Percentiles rank a stretch among this genome's conserved stretches.
Evolutionary conservation across 2,888 invertebrate species (phyloP).

Genomic region (Meandrusa payeni): DNA sequence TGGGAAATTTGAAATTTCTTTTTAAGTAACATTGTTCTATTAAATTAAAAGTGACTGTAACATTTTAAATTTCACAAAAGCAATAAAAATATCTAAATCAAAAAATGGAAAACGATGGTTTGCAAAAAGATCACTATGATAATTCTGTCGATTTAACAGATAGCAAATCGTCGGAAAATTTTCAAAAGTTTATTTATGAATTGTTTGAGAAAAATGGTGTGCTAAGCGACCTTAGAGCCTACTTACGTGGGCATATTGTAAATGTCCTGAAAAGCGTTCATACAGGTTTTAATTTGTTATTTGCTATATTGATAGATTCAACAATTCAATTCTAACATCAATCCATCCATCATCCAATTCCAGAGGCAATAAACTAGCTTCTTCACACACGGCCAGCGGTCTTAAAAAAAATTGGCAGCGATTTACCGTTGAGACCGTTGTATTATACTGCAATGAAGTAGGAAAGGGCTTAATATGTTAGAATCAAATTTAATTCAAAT

Average conservation of each 20-base stretch:
- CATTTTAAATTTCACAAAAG: conserved; percentile 2
- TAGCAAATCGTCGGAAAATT: conserved; percentile 65
- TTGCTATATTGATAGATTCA: too few relatives aligned
- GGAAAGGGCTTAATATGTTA: too few relatives aligned
- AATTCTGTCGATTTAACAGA: conserved; percentile 31
- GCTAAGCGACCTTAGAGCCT: conserved; percentile 78
- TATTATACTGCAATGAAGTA: too few relatives aligned
- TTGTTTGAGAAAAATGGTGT: conserved; percentile 83
- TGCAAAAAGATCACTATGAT: conserved; percentile 27
- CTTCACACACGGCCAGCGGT: too few relatives aligned
- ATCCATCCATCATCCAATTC: too few relatives aligned
- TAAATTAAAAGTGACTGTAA: conserved; percentile 31
- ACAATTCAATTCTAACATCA: too few relatives aligned
- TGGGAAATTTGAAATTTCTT: conserved; percentile 65
- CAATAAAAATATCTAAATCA: conserved; percentile 15
- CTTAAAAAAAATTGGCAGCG: too few relatives aligned
- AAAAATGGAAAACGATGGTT: conserved; percentile 45
- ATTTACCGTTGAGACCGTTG: too few relatives aligned
- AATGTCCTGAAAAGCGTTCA: conserved; percentile 74
- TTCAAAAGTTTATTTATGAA: conserved; percentile 78
- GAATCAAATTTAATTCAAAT: too few relatives aligned
- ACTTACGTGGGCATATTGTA: conserved; percentile 81
- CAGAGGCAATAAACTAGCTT: too few relatives aligned
- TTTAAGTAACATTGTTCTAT: conserved; percentile 31
- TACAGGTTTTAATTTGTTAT: conserved; percentile 41